These are phyloP conservation scores for Matsumurasca onukii DNA, from an alignment of 1,140 invertebrate genomes.

Conservation along the genomic window DNA sequence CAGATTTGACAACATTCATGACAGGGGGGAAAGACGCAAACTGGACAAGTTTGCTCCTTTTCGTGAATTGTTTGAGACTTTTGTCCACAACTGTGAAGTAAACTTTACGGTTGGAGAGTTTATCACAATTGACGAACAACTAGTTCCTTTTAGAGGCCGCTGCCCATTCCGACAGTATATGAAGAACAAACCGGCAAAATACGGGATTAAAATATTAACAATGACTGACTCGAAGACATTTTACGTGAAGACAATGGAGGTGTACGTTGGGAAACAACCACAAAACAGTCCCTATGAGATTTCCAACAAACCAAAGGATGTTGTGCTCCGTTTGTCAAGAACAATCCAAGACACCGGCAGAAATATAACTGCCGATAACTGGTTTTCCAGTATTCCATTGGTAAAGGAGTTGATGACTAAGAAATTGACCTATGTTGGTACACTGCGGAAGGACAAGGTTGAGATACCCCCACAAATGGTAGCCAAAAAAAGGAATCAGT, in stretches of 20 bases:
- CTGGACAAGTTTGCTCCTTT: constrained; percentile 46
- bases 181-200: constrained; percentile 46
- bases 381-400: constrained; percentile 46
- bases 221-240: constrained; percentile 44
- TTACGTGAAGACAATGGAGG: constrained; percentile 45
- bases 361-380: constrained; percentile 49
- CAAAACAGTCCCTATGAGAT: constrained; percentile 43
- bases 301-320: constrained; percentile 41
- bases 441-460: constrained; percentile 47
- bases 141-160: constrained; percentile 45
- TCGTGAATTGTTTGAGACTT: constrained; percentile 43
- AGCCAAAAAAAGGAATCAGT: background rate
- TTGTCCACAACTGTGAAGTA: constrained; percentile 43
- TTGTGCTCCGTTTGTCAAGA: constrained; percentile 45
- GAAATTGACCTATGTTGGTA: constrained; percentile 47
- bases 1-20: constrained; percentile 43
- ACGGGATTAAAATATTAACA: constrained; percentile 47
- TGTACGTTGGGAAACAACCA: constrained; percentile 44
- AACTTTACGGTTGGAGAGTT: constrained; percentile 34
- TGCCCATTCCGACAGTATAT: constrained; percentile 49
- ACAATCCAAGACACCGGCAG: constrained; percentile 45
- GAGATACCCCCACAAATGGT: constrained; percentile 43
- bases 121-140: constrained; percentile 47
- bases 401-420: constrained; percentile 41
- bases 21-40: constrained; percentile 41